Percentiles rank a stretch among this genome's conserved stretches.
These are phyloP conservation scores for Varanus komodoensis DNA, from an alignment of 2,113 vertebrate genomes.

Conservation along the genomic window DNA sequence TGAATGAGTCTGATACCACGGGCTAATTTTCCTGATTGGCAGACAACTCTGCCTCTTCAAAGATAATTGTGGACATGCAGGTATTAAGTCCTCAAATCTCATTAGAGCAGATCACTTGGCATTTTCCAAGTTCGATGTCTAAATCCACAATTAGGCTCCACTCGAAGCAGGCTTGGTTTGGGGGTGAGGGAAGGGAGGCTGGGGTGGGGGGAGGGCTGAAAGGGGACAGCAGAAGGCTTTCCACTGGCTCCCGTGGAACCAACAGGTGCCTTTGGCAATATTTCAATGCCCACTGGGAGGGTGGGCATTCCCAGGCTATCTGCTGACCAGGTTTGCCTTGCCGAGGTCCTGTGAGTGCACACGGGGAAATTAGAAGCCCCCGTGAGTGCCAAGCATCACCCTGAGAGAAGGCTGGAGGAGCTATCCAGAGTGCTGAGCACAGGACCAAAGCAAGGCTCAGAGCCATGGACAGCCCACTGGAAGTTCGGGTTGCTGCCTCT, in stretches of 20 bases:
- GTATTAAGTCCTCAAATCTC: not conserved
- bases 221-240: not conserved
- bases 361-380: not conserved
- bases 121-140: not conserved
- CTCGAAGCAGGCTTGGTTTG: not conserved
- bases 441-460: too few relatives aligned
- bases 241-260: not conserved
- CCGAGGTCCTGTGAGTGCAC: not conserved
- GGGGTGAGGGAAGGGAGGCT: not conserved
- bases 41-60: slow-evolving; percentile 4
- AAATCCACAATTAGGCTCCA: slow-evolving; percentile 12
- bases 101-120: not conserved
- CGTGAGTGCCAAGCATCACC: not conserved
- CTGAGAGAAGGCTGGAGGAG: too few relatives aligned
- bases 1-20: slow-evolving; percentile 17
- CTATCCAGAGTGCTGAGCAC: too few relatives aligned
- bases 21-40: slow-evolving; percentile 14
- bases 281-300: not conserved
- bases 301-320: not conserved
- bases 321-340: not conserved
- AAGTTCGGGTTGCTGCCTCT: too few relatives aligned
- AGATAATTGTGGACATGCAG: slow-evolving; percentile 13
- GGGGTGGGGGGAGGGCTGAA: too few relatives aligned
- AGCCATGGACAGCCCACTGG: too few relatives aligned
- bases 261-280: not conserved